A percentile compares a stretch with the other conserved stretches of the same genome.
Conservation (phyloP, 2,888 invertebrate genomes). For the Caenorhabditis sp. region DNA sequence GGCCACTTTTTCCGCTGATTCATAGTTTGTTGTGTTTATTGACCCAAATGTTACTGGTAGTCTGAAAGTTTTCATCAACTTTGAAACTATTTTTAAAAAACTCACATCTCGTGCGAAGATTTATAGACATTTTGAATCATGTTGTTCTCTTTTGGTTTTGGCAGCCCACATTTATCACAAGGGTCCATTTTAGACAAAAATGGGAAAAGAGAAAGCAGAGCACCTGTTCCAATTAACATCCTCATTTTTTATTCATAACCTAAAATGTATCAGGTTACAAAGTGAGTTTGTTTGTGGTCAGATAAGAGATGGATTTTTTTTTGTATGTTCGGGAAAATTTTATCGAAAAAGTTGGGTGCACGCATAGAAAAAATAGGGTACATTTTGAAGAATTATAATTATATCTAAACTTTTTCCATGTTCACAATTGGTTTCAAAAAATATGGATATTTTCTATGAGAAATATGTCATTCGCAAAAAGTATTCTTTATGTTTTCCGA, state of each 20-base stretch:
- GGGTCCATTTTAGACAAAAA: background rate
- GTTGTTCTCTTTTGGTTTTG: background rate
- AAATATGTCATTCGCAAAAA: no score
- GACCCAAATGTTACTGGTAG: constrained; percentile 19
- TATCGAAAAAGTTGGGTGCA: no score
- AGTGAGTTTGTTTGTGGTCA: no score
- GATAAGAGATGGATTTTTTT: no score
- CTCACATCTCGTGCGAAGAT: background rate
- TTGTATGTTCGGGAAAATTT: background rate
- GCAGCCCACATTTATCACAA: background rate
- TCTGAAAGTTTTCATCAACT: constrained; percentile 20
- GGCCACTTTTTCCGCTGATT: constrained; percentile 32
- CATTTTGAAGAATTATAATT: no score
- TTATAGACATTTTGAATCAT: background rate
- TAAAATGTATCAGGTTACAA: background rate
- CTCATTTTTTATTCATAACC: background rate
- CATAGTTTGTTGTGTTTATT: constrained; percentile 16
- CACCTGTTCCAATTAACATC: background rate
- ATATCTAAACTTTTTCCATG: no score
- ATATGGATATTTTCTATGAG: no score
- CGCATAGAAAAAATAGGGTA: no score
- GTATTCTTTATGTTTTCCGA: no score
- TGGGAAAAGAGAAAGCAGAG: background rate
- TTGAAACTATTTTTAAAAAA: background rate
- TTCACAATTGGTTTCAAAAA: no score